Base-by-base conservation (phyloP, 2,888 invertebrate genomes). In the Belgica antarctica region DNA sequence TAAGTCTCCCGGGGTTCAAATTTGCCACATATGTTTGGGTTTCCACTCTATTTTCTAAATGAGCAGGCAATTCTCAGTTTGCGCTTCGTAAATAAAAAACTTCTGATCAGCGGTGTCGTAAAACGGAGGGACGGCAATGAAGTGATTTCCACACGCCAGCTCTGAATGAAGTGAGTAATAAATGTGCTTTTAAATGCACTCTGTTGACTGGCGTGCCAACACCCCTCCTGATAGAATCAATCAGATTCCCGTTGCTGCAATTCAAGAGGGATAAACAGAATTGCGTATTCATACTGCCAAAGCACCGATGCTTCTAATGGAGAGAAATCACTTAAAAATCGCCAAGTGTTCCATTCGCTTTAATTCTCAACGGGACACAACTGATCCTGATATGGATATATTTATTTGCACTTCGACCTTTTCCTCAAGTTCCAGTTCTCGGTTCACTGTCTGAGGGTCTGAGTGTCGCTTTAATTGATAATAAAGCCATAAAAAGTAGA, bases 21-120 rank as follows among this genome's bases (percentile, higher is more conserved):
- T 68, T 31, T 68, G 68, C 68, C 68, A 68, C 68, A 68, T 68
- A 57, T 68, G 68, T 57, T 68, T 68, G 27, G 52, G 68, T 68
- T 68, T 57, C 68, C 68, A 68, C 57, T 68, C 68, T 68, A 68
- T 27, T 66, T 66, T 66, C 25, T 27, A 15, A 22, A 31, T 46
- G 46, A 46, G 46, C 52, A 41, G 52, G 22, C 8, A 52, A 31
- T 31, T 31, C 22, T 7, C 7, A 17, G 52, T 52, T 52, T 7
- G 17, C n/a, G n/a, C n/a, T n/a, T n/a, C n/a, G n/a, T n/a, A n/a
- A n/a, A n/a, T n/a, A n/a, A n/a, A n/a, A 22, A 3, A 22, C 2
- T 17, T 52, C 22, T 52, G 22, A 22, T 22, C 5, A 17, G 17
- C 17, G 12, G 22, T 41, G 12, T 41, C n/a, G 52, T 22, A 52